Evolutionary conservation across 2,888 invertebrate genomes (phyloP), one percentile per base, ranked within the genome.

Genomic region (Schizotus pectinicornis): DNA sequence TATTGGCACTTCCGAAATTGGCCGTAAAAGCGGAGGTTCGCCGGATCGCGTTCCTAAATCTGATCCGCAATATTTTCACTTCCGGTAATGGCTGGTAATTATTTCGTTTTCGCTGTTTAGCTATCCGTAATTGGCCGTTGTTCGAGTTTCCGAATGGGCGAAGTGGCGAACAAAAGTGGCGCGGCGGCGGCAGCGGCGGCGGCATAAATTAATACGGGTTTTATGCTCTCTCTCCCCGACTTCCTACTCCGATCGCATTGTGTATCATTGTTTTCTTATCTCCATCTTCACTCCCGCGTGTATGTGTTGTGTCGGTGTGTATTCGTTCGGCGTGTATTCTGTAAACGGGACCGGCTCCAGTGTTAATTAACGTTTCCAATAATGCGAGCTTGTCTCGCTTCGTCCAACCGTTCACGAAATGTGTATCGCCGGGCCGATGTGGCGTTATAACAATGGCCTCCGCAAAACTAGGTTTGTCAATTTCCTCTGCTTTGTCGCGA

Each of bases 361-460:
- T 56, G 57, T 56, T 57, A 57, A 57, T 57, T 57, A 57, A 47
- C 47, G 37, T 52, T 52, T 57, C 52, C 52, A 57, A 52, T 57
- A 52, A 52, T 50, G 34, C 13, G 22, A 22, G 22, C 37, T 22
- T 49, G 39, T 56, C 49, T 43, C 45, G 32, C 11, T 42, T 35
- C 41, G 14, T 32, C 43, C 31, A 42, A 34, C 35, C 33, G 14
- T 46, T 42, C 12, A 38, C 46, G 11, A 53, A 53, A 53, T 53
- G 33, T 56, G 31, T 42, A 22, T 33, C 8, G 13, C 14, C 33
- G 37, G 32, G 22, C 48, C 13, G 11, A 48, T 42, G 41, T 38
- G 49, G 36, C 45, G 50, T 50, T 43, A 56, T 38, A 47, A 57
- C 57, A 52, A 52, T 46, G 42, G 39, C 41, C 51, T 7, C 39